A percentile compares a stretch with the other conserved stretches of the same genome.
phyloP scores from a whole-genome alignment of 1,140 invertebrate species.

The Oreohelix idahoensis region DNA sequence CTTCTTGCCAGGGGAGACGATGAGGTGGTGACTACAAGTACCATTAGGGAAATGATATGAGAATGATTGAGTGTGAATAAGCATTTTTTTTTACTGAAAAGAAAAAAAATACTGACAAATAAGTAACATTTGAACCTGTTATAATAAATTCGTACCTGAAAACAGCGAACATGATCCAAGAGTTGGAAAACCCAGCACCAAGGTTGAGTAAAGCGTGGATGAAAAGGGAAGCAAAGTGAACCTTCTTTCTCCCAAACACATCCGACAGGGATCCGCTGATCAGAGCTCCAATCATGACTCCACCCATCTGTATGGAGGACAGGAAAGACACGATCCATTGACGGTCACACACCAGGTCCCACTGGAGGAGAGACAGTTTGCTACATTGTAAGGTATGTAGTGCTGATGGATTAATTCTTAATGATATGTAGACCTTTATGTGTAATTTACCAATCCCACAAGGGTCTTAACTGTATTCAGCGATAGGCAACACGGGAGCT shows the following conservation, averaged over 20 bases:
- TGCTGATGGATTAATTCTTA: too few relatives aligned
- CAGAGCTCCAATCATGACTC: constrained; percentile 47
- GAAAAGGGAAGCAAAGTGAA: constrained; percentile 43
- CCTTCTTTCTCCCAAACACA: constrained; percentile 46
- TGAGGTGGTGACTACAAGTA: too few relatives aligned
- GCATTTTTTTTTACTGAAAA: too few relatives aligned
- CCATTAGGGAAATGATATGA: too few relatives aligned
- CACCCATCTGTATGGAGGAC: constrained; percentile 53
- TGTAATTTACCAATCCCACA: too few relatives aligned
- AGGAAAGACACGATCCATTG: constrained; percentile 47
- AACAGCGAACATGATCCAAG: constrained; percentile 50
- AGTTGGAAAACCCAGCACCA: constrained; percentile 41
- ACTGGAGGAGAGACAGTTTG: constrained; percentile 39
- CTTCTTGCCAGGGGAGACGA: too few relatives aligned
- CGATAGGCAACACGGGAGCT: too few relatives aligned
- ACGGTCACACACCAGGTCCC: constrained; percentile 53
- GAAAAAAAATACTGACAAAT: background rate
- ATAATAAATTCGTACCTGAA: constrained; percentile 37
- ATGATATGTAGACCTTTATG: too few relatives aligned
- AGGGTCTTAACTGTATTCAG: too few relatives aligned
- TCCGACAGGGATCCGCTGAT: constrained; percentile 48
- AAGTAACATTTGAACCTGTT: background rate
- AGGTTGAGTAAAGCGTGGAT: constrained; percentile 41
- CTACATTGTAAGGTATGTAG: background rate
- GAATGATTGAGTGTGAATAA: too few relatives aligned